A percentile compares a stretch with the other conserved stretches of the same genome.
These are phyloP conservation scores for Mormyrus hasselquistii DNA, from an alignment of 2,797 vertebrate genomes.

Conservation along the genomic window DNA sequence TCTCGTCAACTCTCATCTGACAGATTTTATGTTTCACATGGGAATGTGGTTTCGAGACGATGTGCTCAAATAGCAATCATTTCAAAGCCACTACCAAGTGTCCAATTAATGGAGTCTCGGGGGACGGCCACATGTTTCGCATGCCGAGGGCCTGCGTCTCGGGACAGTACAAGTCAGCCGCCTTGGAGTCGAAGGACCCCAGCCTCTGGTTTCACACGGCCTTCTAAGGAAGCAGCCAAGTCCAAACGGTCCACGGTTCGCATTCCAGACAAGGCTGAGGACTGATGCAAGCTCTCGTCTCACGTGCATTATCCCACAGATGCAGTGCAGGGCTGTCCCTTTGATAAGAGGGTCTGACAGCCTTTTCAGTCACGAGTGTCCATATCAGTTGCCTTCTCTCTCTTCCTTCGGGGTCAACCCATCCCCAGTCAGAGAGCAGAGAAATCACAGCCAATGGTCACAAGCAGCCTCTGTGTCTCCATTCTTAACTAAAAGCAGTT, in stretches of 20 bases:
- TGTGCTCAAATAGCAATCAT: slow-evolving; percentile 11
- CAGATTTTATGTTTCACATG: slow-evolving; percentile 17
- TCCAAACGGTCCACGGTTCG: not conserved
- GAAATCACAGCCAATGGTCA: not conserved
- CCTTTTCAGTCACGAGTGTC: not conserved
- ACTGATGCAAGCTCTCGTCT: slow-evolving; percentile 10
- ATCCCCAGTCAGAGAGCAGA: not conserved
- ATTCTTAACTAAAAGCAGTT: not conserved
- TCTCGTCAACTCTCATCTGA: not conserved
- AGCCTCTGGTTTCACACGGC: not conserved
- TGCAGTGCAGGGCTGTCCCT: not conserved
- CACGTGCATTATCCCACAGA: not conserved
- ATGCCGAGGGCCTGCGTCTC: not conserved
- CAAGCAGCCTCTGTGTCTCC: not conserved
- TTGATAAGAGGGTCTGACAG: not conserved
- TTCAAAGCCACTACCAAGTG: slow-evolving; percentile 3
- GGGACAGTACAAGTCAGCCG: not conserved
- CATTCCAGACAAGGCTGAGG: not conserved
- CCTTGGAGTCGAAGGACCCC: not conserved
- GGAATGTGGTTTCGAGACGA: not conserved
- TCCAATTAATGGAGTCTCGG: not conserved
- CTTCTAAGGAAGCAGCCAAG: slow-evolving; percentile 12
- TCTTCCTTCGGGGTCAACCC: not conserved
- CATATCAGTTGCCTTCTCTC: not conserved
- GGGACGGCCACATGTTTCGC: not conserved